Evolutionary conservation across 2,797 vertebrate genomes (phyloP).

Genomic region (Peromyscus eremicus): DNA sequence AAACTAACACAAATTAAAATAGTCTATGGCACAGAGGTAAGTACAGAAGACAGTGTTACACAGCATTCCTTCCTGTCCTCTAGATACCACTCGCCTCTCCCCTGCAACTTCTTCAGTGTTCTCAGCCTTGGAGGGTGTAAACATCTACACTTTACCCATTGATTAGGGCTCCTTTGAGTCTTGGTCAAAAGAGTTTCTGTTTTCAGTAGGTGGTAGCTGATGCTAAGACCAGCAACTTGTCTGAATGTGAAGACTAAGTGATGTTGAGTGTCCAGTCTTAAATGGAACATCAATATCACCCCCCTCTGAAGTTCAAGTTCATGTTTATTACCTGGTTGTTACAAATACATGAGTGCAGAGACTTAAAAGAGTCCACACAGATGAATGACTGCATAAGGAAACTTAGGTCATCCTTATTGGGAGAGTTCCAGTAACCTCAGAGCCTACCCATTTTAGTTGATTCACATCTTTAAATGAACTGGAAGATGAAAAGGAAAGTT

Average conservation of each 20-base stretch:
- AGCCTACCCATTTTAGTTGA: not conserved
- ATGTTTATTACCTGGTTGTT: not conserved
- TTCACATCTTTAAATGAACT: not conserved
- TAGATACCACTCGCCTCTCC: accelerated
- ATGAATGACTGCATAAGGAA: not conserved
- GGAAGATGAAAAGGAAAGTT: not conserved
- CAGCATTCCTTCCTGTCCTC: not conserved
- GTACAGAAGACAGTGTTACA: not conserved
- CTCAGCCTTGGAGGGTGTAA: not conserved
- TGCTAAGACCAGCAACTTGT: not conserved
- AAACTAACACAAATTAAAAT: too few relatives aligned
- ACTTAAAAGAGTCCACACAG: not conserved
- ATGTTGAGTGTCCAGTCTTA: not conserved
- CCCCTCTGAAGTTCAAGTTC: not conserved
- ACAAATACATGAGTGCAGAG: not conserved
- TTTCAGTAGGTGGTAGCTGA: too few relatives aligned
- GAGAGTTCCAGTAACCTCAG: not conserved
- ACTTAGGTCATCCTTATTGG: not conserved
- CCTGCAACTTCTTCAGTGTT: not conserved
- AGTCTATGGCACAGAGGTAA: not conserved
- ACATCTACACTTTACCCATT: not conserved
- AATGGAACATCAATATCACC: not conserved
- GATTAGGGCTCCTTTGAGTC: not conserved
- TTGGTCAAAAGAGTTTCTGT: not conserved
- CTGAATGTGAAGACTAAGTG: not conserved